Conservation (phyloP, 2,797 vertebrate species). For the Carapus acus region DNA sequence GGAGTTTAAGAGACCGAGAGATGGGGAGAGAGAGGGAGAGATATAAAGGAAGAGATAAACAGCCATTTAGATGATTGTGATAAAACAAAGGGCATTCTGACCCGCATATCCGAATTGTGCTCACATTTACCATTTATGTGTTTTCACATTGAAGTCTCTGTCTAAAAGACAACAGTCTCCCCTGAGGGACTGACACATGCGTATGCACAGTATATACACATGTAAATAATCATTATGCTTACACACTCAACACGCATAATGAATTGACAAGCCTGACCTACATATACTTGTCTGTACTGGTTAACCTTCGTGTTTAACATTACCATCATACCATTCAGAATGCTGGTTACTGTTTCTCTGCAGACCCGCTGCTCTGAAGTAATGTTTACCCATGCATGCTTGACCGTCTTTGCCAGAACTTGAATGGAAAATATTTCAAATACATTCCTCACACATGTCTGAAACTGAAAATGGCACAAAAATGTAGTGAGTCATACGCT, state of each 20-base stretch:
- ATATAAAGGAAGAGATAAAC: slow-evolving; percentile 7
- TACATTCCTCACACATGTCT: slow-evolving; percentile 15
- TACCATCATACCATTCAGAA: slow-evolving; percentile 4
- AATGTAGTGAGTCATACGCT: no score
- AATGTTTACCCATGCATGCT: background rate
- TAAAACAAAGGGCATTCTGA: no score
- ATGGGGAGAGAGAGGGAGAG: no score
- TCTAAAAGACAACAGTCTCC: no score
- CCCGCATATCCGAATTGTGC: background rate
- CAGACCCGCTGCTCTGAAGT: slow-evolving; percentile 22
- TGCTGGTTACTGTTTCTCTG: slow-evolving; percentile 44
- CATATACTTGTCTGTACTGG: slow-evolving; percentile 9
- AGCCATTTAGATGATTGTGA: background rate
- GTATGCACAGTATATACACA: slow-evolving; percentile 7
- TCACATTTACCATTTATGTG: background rate
- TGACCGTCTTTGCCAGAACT: slow-evolving; percentile 6
- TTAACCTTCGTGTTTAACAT: slow-evolving; percentile 24
- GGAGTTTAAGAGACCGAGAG: no score
- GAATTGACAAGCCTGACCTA: slow-evolving; percentile 26
- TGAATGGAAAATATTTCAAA: slow-evolving; percentile 31
- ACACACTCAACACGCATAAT: slow-evolving; percentile 9
- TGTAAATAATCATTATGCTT: background rate
- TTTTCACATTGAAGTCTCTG: no score
- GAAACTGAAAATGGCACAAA: no score
- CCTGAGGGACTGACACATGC: no score